These are phyloP conservation scores for Chamaea fasciata DNA, from an alignment of 2,113 vertebrate species.

Conservation along the genomic window DNA sequence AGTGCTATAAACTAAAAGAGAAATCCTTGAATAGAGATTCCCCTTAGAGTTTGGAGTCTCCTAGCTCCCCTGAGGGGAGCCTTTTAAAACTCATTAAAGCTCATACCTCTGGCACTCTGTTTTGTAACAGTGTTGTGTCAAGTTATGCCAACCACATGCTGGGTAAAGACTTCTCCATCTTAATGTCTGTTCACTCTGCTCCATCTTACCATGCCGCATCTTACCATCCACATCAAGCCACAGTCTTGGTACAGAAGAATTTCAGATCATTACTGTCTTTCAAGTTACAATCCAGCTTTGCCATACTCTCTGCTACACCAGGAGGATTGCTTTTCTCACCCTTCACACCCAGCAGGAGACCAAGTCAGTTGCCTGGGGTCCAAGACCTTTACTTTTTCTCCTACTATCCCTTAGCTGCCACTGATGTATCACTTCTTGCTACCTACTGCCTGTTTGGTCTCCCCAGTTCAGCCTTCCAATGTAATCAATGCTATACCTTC, in stretches of 20 bases:
- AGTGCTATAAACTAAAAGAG: background rate
- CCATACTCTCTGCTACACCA: background rate
- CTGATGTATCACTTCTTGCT: background rate
- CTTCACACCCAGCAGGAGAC: background rate
- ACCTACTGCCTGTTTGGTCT: background rate
- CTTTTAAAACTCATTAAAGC: background rate
- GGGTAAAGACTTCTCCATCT: background rate
- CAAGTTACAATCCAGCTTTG: background rate
- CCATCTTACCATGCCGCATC: too few species aligned
- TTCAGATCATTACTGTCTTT: background rate
- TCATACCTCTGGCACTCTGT: background rate
- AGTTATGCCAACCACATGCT: background rate
- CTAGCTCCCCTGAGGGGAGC: background rate
- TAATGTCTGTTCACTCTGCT: background rate
- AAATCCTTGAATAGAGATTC: background rate
- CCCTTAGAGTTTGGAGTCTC: background rate
- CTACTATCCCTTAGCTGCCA: background rate
- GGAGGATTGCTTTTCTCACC: background rate
- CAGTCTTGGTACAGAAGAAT: background rate
- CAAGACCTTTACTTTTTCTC: background rate
- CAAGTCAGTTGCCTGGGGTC: background rate
- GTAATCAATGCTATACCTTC: background rate
- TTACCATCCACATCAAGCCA: background rate
- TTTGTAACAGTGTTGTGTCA: background rate
- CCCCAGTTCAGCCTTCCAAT: background rate